A percentile compares a stretch with the other conserved stretches of the same genome.
Evolutionary conservation across 1,140 invertebrate genomes (phyloP).

Genomic region (Drosophila burlai): DNA sequence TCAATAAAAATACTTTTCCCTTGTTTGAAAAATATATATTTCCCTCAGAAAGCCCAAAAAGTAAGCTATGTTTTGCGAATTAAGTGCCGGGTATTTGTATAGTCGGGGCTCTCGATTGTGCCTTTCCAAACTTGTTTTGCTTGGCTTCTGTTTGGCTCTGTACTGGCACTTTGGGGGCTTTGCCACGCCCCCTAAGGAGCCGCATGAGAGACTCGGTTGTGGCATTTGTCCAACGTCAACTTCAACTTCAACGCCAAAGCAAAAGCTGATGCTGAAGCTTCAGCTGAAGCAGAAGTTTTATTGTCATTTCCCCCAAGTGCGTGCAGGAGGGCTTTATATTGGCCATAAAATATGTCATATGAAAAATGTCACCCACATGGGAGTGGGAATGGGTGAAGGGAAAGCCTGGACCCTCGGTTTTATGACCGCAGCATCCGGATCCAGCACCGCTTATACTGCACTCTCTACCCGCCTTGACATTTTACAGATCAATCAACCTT

Average conservation of each 20-base stretch:
- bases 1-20: not conserved
- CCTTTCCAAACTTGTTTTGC: conserved; percentile 12
- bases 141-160: conserved; percentile 66
- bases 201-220: conserved; percentile 4
- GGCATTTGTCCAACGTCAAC: conserved; percentile 75
- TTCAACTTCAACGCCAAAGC: conserved; percentile 57
- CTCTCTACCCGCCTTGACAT: conserved; percentile 2
- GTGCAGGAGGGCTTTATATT: conserved; percentile 74
- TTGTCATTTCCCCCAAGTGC: conserved; percentile 67
- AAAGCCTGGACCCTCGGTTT: conserved; percentile 2
- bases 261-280: conserved; percentile 11
- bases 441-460: conserved; percentile 4
- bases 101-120: not conserved
- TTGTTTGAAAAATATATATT: not conserved
- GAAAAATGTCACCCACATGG: conserved; percentile 50
- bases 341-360: conserved; percentile 79
- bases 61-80: not conserved
- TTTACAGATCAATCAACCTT: conserved; percentile 77
- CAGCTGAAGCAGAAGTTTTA: conserved; percentile 44
- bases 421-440: conserved; percentile 16
- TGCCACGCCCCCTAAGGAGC: conserved; percentile 24
- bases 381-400: not conserved
- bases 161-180: conserved; percentile 51
- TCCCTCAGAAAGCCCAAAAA: not conserved
- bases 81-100: conserved; percentile 2